Evolutionary conservation across 2,113 vertebrate genomes (phyloP).

Genomic region (Oncorhynchus mykiss): DNA sequence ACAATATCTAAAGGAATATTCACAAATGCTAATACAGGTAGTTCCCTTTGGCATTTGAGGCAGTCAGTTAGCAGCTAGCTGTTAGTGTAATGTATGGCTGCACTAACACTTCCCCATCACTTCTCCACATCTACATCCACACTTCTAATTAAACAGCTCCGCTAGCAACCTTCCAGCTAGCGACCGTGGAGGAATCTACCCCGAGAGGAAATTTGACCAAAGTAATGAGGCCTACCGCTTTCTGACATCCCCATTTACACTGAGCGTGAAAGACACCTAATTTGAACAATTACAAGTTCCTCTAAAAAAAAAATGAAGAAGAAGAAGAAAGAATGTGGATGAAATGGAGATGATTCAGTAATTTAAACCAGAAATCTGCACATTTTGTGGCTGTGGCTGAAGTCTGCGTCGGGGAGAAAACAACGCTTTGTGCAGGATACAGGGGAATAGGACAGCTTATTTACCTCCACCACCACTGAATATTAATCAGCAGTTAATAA

Average conservation of each 20-base stretch:
- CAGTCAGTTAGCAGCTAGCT: slow-evolving; percentile 10
- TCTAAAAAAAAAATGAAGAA: neutral
- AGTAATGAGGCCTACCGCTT: slow-evolving; percentile 44
- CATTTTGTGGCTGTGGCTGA: slow-evolving; percentile 70
- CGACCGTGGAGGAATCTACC: slow-evolving; percentile 7
- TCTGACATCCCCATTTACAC: slow-evolving; percentile 40
- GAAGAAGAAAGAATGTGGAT: slow-evolving; percentile 27
- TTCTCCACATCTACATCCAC: slow-evolving; percentile 7
- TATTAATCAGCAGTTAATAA: slow-evolving; percentile 97
- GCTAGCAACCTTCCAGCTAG: slow-evolving; percentile 4
- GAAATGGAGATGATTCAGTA: slow-evolving; percentile 75
- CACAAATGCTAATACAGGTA: neutral
- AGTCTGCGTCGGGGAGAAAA: slow-evolving; percentile 71
- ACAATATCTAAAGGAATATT: neutral
- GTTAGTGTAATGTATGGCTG: slow-evolving; percentile 32
- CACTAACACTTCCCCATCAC: slow-evolving; percentile 39
- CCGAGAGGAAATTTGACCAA: slow-evolving; percentile 37
- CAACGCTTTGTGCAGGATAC: slow-evolving; percentile 83
- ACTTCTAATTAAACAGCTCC: slow-evolving; percentile 46
- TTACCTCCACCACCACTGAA: slow-evolving; percentile 88
- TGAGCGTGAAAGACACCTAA: slow-evolving; percentile 47
- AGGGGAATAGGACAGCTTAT: slow-evolving; percentile 84
- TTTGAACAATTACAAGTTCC: slow-evolving; percentile 58
- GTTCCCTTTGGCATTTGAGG: neutral
- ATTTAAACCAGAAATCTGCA: slow-evolving; percentile 88